Conservation (phyloP, 2,888 invertebrate genomes). For the Dicycla oo region DNA sequence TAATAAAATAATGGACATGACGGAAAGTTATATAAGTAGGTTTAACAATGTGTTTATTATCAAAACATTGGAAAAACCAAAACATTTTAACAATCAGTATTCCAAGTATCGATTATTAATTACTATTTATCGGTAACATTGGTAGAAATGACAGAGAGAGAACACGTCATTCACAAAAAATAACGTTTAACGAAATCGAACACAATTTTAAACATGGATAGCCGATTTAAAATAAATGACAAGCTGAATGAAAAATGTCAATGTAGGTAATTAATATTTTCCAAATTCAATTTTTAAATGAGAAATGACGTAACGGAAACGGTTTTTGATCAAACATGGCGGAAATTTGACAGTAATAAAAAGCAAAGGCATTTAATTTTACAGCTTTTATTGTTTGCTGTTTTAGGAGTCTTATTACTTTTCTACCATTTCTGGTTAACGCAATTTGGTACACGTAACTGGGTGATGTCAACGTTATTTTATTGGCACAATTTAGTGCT, state of each 20-base stretch:
- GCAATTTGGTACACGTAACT: conserved; percentile 59
- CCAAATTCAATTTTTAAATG: conserved; percentile 52
- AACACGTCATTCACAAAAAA: conserved; percentile 45
- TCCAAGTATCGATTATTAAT: conserved; percentile 21
- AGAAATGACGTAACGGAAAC: conserved; percentile 53
- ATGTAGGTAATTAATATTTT: conserved; percentile 39
- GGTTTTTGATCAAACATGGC: conserved; percentile 52
- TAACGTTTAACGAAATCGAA: conserved; percentile 45
- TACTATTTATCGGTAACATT: conserved; percentile 29
- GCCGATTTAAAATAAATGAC: conserved; percentile 44
- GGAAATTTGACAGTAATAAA: conserved; percentile 61
- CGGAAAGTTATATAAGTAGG: neutral
- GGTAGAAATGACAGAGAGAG: conserved; percentile 20
- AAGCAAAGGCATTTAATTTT: conserved; percentile 69
- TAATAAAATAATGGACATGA: neutral
- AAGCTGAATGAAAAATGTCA: conserved; percentile 38
- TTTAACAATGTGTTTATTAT: conserved; percentile 28
- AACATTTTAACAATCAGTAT: conserved; percentile 38
- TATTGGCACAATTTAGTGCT: conserved; percentile 51
- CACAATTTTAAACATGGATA: conserved; percentile 51
- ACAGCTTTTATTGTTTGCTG: conserved; percentile 61
- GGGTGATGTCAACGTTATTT: conserved; percentile 68
- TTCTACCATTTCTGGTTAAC: conserved; percentile 62
- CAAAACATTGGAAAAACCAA: conserved; percentile 41
- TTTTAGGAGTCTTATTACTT: conserved; percentile 68